These are phyloP conservation scores for Itoplectis maculator DNA, from an alignment of 2,888 invertebrate genomes.

Conservation along the genomic window DNA sequence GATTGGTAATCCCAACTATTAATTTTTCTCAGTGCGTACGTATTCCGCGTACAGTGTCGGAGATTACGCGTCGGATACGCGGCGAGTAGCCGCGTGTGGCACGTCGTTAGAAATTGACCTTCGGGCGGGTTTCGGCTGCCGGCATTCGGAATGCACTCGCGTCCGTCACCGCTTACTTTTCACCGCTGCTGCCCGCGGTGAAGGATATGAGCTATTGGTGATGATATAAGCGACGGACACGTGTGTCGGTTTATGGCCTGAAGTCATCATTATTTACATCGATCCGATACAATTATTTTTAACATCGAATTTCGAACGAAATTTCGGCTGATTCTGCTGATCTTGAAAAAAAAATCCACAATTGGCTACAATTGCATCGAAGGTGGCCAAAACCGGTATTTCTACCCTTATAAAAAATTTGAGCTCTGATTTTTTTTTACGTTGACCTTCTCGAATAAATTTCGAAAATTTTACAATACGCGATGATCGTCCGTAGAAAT, in stretches of 20 bases:
- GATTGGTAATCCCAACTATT: no score
- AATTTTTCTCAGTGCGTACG: no score
- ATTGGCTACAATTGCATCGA: not conserved
- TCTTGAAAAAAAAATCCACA: not conserved
- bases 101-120: constrained; percentile 39
- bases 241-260: not conserved
- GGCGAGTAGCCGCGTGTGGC: not conserved
- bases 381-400: no score
- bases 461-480: not conserved
- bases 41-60: constrained; percentile 15
- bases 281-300: not conserved
- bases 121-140: constrained; percentile 15
- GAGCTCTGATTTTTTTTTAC: no score
- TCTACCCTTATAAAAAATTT: no score
- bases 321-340: no score
- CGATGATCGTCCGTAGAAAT: constrained; percentile 7
- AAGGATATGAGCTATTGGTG: constrained; percentile 6
- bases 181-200: constrained; percentile 7
- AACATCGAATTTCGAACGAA: not conserved
- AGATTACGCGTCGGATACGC: constrained; percentile 6
- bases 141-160: constrained; percentile 22
- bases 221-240: constrained; percentile 11
- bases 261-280: constrained; percentile 10
- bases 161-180: constrained; percentile 16
- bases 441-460: not conserved